Conservation (phyloP, 2,113 vertebrate genomes). For the Datnioides undecimradiatus region DNA sequence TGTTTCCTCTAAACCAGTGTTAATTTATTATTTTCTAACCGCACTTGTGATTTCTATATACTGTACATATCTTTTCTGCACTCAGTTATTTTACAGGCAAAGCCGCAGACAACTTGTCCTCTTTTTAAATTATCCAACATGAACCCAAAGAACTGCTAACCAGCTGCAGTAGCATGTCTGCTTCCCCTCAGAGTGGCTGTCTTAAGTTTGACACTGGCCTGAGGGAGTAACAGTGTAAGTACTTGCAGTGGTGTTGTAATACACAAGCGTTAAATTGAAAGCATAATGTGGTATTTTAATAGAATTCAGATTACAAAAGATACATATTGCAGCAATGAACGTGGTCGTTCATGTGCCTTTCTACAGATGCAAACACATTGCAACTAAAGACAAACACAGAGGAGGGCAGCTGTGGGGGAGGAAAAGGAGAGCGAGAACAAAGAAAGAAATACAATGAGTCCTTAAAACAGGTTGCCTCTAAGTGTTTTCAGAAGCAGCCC, state of each 20-base stretch:
- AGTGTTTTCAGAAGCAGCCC: no score
- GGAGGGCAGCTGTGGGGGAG: background rate
- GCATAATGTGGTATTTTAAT: constrained; percentile 36
- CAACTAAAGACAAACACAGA: background rate
- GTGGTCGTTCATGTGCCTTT: background rate
- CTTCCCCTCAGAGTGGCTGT: constrained; percentile 37
- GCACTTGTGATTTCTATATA: background rate
- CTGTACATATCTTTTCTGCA: background rate
- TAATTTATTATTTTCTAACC: background rate
- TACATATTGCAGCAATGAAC: background rate
- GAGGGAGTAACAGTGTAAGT: constrained; percentile 25
- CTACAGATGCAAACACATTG: background rate
- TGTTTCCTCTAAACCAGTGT: background rate
- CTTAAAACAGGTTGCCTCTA: background rate
- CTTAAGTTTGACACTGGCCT: constrained; percentile 36
- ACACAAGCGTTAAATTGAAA: constrained; percentile 43
- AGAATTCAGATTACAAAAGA: constrained; percentile 16
- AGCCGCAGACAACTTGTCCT: background rate
- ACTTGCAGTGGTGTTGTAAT: constrained; percentile 33
- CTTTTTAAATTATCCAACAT: background rate
- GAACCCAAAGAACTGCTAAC: constrained; percentile 21
- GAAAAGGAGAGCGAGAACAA: background rate
- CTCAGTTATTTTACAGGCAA: background rate
- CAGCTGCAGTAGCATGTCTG: constrained; percentile 41
- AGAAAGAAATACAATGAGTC: background rate